These are phyloP conservation scores for Acleris cristana DNA, from an alignment of 2,888 invertebrate species.

Conservation along the genomic window DNA sequence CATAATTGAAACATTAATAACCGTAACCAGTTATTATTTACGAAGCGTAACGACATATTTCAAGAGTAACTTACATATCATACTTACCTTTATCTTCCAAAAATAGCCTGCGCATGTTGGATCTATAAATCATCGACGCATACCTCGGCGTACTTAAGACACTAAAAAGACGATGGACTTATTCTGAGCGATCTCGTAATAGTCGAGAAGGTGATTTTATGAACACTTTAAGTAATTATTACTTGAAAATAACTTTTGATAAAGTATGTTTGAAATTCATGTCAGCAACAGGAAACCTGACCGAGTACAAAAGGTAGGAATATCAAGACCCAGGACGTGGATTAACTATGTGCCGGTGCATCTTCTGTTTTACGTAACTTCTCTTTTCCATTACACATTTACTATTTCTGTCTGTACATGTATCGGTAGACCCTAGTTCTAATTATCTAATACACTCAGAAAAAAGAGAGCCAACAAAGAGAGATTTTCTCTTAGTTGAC, in stretches of 20 bases:
- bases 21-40: conserved; percentile 17
- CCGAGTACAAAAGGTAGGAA: too few relatives aligned
- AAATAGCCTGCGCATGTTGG: conserved; percentile 54
- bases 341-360: too few relatives aligned
- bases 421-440: too few relatives aligned
- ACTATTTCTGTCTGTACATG: too few relatives aligned
- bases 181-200: conserved; percentile 49
- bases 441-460: too few relatives aligned
- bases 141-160: conserved; percentile 48
- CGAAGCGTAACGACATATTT: conserved; percentile 22
- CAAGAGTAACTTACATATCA: conserved; percentile 11
- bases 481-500: too few relatives aligned
- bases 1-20: conserved; percentile 8
- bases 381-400: too few relatives aligned
- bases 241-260: neutral
- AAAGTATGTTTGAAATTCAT: too few relatives aligned
- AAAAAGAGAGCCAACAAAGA: too few relatives aligned
- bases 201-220: neutral
- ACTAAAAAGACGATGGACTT: conserved; percentile 44
- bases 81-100: conserved; percentile 40
- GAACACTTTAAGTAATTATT: neutral
- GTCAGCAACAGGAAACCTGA: too few relatives aligned
- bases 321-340: too few relatives aligned
- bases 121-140: conserved; percentile 61
- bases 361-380: too few relatives aligned